Base-by-base conservation (phyloP, 2,888 invertebrate species). In the Hybos culiciformis region DNA sequence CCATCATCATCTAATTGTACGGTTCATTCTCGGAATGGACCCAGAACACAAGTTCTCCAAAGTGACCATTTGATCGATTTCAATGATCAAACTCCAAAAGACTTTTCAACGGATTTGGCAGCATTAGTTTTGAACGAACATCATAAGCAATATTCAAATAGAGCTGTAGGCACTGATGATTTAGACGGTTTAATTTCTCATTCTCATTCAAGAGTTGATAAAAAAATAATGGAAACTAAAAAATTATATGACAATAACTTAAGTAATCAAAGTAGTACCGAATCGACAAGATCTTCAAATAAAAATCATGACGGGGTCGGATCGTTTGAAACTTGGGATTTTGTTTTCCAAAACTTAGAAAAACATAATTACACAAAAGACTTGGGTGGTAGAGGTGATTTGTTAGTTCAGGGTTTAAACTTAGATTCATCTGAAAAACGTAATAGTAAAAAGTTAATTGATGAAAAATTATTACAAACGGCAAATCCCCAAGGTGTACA, bases 311-410 rank as follows among this genome's bases (percentile, higher is more conserved):
- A 79, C 48, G 78, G 76, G 0, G 74, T 77, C 57, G 78, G 78
- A 1, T 78, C 76, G 0, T 77, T 76, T 44, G 83, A 83, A 50
- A 75, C 77, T 41, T 87, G 86, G 86, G 81, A 81, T 56, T 84
- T 83, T 56, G 84, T 86, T 0, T 86, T 80, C 57, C 73, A 77
- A 51, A 80, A 82, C 57, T 66, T 86, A 26, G 82, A 84, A 45
- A 80, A 76, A 51, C 77, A 81, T 53, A 80, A 82, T 1, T 81
- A 83, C 51, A 68, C 66, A 8, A 74, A 73, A 50, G 82, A 82
- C 52, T 58, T 77, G 7, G 76, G 75, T 1, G 77, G 77, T 52
- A 62, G 80, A 37, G 80, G 77, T 43, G 75, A 84, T 52, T 70
- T 80, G 43, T 52, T 77, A 6, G 59, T 65, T 24, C 60, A 63